Evolutionary conservation across 1,140 invertebrate genomes (phyloP).

Genomic region (Plectrocnemia conspersa): DNA sequence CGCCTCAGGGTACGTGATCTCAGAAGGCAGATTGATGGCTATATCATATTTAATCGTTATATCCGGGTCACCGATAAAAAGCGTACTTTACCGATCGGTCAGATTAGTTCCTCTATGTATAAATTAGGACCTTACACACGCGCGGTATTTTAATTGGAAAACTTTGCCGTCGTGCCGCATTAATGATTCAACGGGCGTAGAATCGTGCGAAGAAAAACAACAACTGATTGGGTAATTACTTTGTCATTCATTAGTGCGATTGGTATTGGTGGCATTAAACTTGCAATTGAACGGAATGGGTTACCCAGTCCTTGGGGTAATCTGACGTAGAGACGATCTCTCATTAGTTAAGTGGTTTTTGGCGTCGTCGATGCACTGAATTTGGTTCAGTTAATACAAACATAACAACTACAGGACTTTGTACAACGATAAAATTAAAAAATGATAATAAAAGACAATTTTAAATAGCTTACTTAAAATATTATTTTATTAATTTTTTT

Average conservation of each 20-base stretch:
- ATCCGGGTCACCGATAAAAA: conserved; percentile 15
- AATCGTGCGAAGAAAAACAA: no score
- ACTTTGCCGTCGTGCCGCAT: no score
- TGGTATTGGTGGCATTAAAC: background rate
- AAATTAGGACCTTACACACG: no score
- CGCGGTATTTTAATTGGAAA: no score
- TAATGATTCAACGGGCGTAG: no score
- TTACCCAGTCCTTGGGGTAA: background rate
- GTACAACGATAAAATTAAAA: no score
- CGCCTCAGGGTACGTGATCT: conserved; percentile 12
- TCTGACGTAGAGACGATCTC: background rate
- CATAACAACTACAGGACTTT: no score
- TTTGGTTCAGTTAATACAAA: background rate
- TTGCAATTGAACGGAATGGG: background rate
- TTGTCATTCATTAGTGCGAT: background rate
- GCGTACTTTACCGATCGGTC: background rate
- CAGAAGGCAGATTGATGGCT: conserved; percentile 22
- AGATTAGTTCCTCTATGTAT: background rate
- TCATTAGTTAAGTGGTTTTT: conserved; percentile 17
- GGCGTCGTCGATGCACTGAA: no score
- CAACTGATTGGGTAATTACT: background rate
- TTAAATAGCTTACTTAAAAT: no score
- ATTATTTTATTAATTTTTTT: no score
- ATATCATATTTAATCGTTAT: conserved; percentile 26
- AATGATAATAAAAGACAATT: no score